phyloP scores from a whole-genome alignment of 2,797 vertebrate genomes.

The Huso huso region DNA sequence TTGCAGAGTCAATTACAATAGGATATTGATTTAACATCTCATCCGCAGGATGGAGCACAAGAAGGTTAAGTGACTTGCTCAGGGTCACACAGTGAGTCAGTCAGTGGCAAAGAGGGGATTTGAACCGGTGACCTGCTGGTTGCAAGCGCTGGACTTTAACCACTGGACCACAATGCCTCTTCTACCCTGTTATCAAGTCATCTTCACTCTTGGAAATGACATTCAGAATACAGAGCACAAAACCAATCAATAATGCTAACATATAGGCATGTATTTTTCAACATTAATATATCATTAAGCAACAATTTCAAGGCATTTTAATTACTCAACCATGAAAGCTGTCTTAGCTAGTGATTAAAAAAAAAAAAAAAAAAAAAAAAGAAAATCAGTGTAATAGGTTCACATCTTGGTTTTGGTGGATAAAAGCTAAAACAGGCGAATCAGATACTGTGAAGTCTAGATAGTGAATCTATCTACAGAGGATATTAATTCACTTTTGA shows the following conservation, averaged over 20 bases:
- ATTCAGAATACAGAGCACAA: constrained; percentile 11
- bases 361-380: too few species aligned
- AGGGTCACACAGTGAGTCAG: too few species aligned
- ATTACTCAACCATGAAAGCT: constrained; percentile 16
- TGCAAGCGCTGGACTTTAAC: too few species aligned
- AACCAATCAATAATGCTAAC: constrained; percentile 21
- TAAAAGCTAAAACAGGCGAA: constrained; percentile 19
- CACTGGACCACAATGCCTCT: background rate
- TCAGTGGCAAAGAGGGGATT: too few species aligned
- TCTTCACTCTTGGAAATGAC: constrained; percentile 7
- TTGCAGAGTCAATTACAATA: too few species aligned
- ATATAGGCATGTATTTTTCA: constrained; percentile 14
- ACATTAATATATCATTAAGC: constrained; percentile 20
- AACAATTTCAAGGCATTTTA: constrained; percentile 17
- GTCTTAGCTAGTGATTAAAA: constrained; percentile 7
- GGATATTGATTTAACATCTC: too few species aligned
- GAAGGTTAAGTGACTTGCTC: too few species aligned
- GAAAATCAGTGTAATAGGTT: constrained; percentile 15
- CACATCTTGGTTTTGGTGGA: constrained; percentile 14
- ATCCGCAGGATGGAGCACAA: too few species aligned
- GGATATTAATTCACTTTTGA: constrained; percentile 27
- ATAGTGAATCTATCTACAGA: constrained; percentile 16
- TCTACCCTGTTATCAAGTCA: constrained; percentile 14
- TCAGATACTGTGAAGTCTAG: constrained; percentile 23
- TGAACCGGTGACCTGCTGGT: too few species aligned